Percentiles rank a stretch among this genome's conserved stretches.
phyloP scores from a whole-genome alignment of 2,113 vertebrate species.

The Accipiter cooperii region DNA sequence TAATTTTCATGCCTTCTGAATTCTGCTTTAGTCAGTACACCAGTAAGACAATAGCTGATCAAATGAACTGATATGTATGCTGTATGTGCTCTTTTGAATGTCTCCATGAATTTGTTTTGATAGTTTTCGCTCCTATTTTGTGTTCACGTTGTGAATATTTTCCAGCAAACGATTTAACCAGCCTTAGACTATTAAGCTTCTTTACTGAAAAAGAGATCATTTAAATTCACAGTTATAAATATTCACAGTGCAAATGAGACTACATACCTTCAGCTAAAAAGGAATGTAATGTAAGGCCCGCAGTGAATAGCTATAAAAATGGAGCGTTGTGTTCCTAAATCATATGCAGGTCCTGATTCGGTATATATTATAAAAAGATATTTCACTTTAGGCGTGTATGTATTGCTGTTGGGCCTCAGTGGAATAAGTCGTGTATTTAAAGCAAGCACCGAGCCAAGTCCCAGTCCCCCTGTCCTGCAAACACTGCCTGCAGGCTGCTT shows the following conservation, averaged over 20 bases:
- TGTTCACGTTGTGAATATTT: neutral
- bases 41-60: neutral
- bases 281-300: neutral
- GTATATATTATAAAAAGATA: fast-evolving
- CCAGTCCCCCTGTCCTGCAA: neutral
- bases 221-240: neutral
- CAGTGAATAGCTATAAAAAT: neutral
- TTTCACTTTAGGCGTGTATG: fast-evolving
- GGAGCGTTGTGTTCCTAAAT: neutral
- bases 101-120: neutral
- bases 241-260: neutral
- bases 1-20: neutral
- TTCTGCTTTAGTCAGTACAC: fast-evolving
- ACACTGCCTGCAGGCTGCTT: neutral
- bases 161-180: neutral
- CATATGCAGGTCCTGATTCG: fast-evolving
- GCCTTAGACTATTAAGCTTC: neutral
- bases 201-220: neutral
- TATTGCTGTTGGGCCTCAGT: neutral
- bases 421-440: neutral
- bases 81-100: neutral
- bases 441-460: neutral
- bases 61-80: fast-evolving
- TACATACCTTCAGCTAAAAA: fast-evolving
- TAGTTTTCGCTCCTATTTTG: neutral